phyloP scores from a whole-genome alignment of 2,888 invertebrate genomes.

The Clunio marinus region DNA sequence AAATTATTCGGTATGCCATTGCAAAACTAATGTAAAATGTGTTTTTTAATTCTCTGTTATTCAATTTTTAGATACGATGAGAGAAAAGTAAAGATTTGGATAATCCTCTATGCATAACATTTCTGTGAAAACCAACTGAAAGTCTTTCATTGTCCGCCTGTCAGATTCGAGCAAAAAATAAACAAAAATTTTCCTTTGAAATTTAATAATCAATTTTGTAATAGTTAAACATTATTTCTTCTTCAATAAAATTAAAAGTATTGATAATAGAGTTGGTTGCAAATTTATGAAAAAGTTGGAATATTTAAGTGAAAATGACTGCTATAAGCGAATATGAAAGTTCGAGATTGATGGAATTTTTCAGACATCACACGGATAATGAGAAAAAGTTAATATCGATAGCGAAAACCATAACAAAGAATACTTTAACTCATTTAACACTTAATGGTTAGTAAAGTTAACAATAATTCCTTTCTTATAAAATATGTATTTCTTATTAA shows the following conservation, averaged over 20 bases:
- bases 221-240: too few relatives aligned
- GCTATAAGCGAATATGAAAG: conserved; percentile 35
- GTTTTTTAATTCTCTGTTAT: conserved; percentile 8
- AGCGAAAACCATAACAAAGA: conserved; percentile 40
- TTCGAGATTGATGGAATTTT: conserved; percentile 35
- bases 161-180: conserved; percentile 5
- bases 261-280: too few relatives aligned
- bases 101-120: not conserved
- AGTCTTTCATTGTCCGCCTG: not conserved
- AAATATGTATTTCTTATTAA: too few relatives aligned
- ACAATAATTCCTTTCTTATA: not conserved
- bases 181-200: conserved; percentile 6
- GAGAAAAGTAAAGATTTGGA: not conserved
- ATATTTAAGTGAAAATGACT: conserved; percentile 4
- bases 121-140: too few relatives aligned
- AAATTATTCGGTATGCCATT: conserved; percentile 33
- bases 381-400: conserved; percentile 36
- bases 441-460: not conserved
- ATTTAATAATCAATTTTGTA: too few relatives aligned
- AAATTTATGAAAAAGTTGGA: not conserved
- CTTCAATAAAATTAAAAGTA: too few relatives aligned
- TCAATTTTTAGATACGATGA: conserved; percentile 1
- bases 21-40: not conserved
- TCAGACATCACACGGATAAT: conserved; percentile 38
- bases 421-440: conserved; percentile 35